These are phyloP conservation scores for Microcebus tavaratra DNA, from an alignment of 2,113 vertebrate genomes.

Conservation along the genomic window DNA sequence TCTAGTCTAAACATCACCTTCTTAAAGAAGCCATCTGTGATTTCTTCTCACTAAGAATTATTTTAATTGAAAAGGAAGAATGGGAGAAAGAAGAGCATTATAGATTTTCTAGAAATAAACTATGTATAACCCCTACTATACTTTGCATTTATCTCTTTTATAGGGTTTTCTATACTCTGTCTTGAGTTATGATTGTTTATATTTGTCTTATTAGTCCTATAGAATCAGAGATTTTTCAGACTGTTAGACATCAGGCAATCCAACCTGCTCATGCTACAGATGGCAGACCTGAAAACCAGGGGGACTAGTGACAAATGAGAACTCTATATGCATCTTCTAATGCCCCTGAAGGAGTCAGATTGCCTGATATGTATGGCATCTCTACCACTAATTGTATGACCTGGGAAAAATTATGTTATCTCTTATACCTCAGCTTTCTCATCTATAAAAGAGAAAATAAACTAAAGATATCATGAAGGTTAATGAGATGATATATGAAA, in stretches of 20 bases:
- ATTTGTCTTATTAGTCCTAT: background rate
- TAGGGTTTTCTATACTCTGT: background rate
- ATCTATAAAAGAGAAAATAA: slow-evolving; percentile 22
- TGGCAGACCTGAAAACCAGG: background rate
- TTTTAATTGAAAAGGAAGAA: background rate
- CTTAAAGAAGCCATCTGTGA: background rate
- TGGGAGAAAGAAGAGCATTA: background rate
- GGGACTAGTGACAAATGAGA: background rate
- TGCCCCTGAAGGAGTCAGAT: background rate
- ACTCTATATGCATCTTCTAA: background rate
- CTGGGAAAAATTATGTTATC: background rate
- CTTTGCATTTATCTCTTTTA: background rate
- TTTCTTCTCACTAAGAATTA: background rate
- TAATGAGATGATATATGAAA: slow-evolving; percentile 21
- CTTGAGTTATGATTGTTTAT: background rate
- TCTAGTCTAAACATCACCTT: background rate
- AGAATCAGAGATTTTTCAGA: background rate
- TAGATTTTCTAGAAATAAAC: background rate
- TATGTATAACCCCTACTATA: background rate
- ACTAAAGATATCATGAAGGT: background rate
- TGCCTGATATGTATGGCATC: too few species aligned
- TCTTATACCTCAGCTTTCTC: background rate
- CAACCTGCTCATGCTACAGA: background rate
- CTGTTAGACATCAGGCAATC: background rate
- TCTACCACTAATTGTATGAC: background rate